phyloP scores from a whole-genome alignment of 2,113 vertebrate species.

The Brienomyrus brachyistius region DNA sequence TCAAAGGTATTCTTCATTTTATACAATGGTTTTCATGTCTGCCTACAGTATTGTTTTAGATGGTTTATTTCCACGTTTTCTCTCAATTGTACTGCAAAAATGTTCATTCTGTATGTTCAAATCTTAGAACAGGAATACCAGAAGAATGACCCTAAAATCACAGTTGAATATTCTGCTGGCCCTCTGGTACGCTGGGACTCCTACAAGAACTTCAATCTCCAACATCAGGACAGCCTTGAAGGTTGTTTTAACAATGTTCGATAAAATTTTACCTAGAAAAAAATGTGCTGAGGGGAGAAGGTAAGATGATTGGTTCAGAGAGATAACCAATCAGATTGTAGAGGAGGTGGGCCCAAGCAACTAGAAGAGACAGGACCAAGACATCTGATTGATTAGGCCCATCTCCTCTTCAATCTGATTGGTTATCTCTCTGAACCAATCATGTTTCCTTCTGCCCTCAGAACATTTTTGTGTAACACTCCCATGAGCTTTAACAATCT shows the following conservation, averaged over 20 bases:
- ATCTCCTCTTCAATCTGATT: too few species aligned
- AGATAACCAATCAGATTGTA: too few species aligned
- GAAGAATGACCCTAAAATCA: conserved; percentile 70
- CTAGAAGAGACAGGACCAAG: too few species aligned
- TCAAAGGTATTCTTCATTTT: conserved; percentile 64
- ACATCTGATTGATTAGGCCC: too few species aligned
- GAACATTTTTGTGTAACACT: too few species aligned
- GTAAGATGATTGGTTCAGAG: too few species aligned
- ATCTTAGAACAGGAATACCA: conserved; percentile 64
- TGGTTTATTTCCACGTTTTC: not conserved
- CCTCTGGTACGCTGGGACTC: conserved; percentile 83
- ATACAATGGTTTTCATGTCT: not conserved
- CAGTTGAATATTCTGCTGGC: conserved; percentile 79
- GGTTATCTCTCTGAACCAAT: too few species aligned
- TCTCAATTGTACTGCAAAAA: not conserved
- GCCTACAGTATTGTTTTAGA: not conserved
- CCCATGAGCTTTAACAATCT: not conserved
- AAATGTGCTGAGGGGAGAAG: too few species aligned
- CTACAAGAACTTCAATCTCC: conserved; percentile 80
- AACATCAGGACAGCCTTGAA: conserved; percentile 74
- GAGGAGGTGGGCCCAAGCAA: too few species aligned
- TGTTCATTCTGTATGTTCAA: not conserved
- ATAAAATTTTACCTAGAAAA: too few species aligned
- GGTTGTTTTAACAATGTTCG: conserved; percentile 46
- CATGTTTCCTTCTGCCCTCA: too few species aligned